These are phyloP conservation scores for Ptychoptera albimana DNA, from an alignment of 2,888 invertebrate species.

Conservation along the genomic window DNA sequence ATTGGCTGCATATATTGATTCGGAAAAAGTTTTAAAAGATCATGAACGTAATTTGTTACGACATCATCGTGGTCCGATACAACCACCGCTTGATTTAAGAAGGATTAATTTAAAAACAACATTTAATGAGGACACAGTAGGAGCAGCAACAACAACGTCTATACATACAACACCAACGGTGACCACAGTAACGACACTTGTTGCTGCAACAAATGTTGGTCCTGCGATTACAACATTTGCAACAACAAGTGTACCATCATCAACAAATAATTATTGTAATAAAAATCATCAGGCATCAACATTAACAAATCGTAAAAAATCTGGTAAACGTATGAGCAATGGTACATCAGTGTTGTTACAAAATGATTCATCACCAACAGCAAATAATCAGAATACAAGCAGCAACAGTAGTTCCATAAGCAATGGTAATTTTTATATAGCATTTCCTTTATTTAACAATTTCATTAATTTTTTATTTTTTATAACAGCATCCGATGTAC, in stretches of 20 bases:
- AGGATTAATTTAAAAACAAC: constrained; percentile 17
- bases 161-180: not conserved
- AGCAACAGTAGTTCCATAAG: not conserved
- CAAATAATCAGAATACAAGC: not conserved
- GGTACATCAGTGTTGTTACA: not conserved
- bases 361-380: not conserved
- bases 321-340: not conserved
- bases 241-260: not conserved
- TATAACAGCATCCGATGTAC: too few species aligned
- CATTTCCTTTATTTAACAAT: too few species aligned
- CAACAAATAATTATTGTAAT: not conserved
- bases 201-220: not conserved
- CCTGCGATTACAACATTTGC: not conserved
- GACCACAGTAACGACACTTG: not conserved
- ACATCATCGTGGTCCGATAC: constrained; percentile 35
- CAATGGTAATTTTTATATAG: too few species aligned
- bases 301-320: not conserved
- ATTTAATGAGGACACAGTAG: not conserved
- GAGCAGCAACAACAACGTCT: not conserved
- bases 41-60: constrained; percentile 31
- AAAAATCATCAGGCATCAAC: not conserved
- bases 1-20: constrained; percentile 53
- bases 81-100: constrained; percentile 45
- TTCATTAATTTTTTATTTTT: too few species aligned
- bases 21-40: constrained; percentile 46